phyloP scores from a whole-genome alignment of 2,888 invertebrate genomes.

The Sesamia inferens region DNA sequence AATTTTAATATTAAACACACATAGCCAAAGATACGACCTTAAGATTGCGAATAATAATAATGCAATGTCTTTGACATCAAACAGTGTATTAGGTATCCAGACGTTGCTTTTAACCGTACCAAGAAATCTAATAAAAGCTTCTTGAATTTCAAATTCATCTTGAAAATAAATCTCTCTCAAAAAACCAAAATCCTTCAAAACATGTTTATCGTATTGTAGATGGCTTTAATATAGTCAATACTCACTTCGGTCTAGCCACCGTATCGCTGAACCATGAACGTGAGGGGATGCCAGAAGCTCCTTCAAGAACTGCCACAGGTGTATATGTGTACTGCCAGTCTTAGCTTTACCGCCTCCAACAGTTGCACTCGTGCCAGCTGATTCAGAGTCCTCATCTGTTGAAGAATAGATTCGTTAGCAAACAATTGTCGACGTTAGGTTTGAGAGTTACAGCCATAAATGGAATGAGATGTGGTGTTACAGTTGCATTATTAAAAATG shows the following conservation, averaged over 20 bases:
- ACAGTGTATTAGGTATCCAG: not conserved
- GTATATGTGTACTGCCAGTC: slow-evolving; percentile 96
- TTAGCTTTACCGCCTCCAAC: slow-evolving; percentile 80
- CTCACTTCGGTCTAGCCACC: slow-evolving; percentile 97
- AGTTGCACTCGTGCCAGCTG: slow-evolving; percentile 77
- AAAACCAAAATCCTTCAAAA: not conserved
- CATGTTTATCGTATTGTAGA: not conserved
- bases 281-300: slow-evolving; percentile 97
- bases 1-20: no score
- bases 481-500: slow-evolving; percentile 7
- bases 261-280: slow-evolving; percentile 97
- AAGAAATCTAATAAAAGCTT: not conserved
- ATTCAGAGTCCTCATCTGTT: slow-evolving; percentile 91
- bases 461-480: slow-evolving; percentile 33
- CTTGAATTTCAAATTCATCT: not conserved
- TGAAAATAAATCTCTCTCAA: slow-evolving; percentile 25
- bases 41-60: not conserved
- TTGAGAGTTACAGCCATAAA: slow-evolving; percentile 28
- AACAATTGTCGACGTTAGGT: slow-evolving; percentile 2
- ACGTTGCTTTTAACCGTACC: not conserved
- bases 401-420: slow-evolving; percentile 43
- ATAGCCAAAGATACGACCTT: not conserved
- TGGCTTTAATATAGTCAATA: slow-evolving; percentile 46
- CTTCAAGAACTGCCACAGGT: slow-evolving; percentile 99
- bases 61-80: not conserved